Percentiles rank a stretch among this genome's conserved stretches.
phyloP scores from a whole-genome alignment of 2,113 vertebrate species.

The Mesocricetus auratus region DNA sequence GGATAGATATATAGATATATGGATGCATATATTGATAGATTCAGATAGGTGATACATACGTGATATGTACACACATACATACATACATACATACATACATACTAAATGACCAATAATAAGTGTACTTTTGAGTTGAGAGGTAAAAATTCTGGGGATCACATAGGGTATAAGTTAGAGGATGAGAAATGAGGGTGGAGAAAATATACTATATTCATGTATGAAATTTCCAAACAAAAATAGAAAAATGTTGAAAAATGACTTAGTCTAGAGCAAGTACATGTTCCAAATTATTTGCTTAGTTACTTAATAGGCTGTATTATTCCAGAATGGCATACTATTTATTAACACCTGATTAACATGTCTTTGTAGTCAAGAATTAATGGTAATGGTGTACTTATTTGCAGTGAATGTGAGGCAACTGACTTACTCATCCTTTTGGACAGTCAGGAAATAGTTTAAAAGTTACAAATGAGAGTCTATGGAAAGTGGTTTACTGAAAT shows the following conservation, averaged over 20 bases:
- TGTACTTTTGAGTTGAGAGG: background rate
- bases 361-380: background rate
- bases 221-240: background rate
- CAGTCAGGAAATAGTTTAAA: background rate
- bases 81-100: background rate
- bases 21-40: too few species aligned
- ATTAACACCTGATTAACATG: background rate
- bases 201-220: background rate
- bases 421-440: fast-evolving
- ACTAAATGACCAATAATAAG: background rate
- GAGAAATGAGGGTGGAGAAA: background rate
- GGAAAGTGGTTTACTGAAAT: background rate
- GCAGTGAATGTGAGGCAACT: background rate
- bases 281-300: background rate
- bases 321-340: background rate
- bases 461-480: background rate
- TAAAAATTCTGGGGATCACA: background rate
- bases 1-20: background rate
- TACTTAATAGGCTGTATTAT: background rate
- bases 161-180: background rate
- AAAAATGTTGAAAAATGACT: background rate
- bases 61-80: too few species aligned
- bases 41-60: too few species aligned
- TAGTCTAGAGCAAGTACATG: background rate
- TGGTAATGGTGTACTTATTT: background rate